Evolutionary conservation across 2,113 vertebrate species (phyloP).

Genomic region (Pan troglodytes): NHGRI_mPanTro3-v2.1_pri NC_072415.2:85029501-85030000

Average conservation of each 20-base stretch:
- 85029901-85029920: conserved; percentile 31
- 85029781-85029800: background rate
- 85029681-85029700: background rate
- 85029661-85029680: background rate
- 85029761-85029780: background rate
- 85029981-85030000: background rate
- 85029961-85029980: background rate
- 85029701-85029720: background rate
- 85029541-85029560: background rate
- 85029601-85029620: background rate
- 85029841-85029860: background rate
- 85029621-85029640: background rate
- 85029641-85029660: background rate
- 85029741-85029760: background rate
- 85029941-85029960: conserved; percentile 54
- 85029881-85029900: background rate
- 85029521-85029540: background rate
- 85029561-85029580: background rate
- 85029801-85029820: background rate
- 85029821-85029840: background rate
- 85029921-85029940: background rate
- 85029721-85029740: rapidly evolving
- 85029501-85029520: background rate
- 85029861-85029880: background rate
- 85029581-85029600: background rate